Evolutionary conservation across 1,140 invertebrate species (phyloP).

Genomic region (Trichonephila clavipes): DNA sequence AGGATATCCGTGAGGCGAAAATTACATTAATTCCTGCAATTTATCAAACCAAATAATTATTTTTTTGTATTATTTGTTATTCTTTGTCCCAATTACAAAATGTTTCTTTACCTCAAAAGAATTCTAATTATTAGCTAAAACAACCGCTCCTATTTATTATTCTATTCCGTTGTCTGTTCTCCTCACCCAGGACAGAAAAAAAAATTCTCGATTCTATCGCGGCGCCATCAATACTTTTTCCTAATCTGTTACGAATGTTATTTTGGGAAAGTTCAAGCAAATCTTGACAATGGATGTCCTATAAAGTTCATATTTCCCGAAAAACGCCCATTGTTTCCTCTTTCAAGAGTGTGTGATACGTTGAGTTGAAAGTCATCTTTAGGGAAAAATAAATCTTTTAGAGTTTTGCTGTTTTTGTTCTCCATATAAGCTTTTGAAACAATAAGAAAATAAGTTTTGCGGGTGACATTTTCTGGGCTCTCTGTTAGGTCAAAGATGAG

Average conservation of each 20-base stretch:
- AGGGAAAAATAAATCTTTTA: neutral
- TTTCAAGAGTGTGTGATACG: neutral
- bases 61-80: no score
- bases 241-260: slow-evolving; percentile 17
- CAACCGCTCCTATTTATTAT: no score
- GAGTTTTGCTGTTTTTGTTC: neutral
- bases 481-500: neutral
- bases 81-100: no score
- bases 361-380: neutral
- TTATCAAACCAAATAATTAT: no score
- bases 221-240: neutral
- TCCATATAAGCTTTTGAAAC: slow-evolving; percentile 2
- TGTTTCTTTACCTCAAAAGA: no score
- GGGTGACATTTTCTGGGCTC: neutral
- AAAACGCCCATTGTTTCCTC: slow-evolving; percentile 16
- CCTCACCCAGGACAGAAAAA: neutral
- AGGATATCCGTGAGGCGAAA: no score
- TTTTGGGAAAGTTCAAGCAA: slow-evolving; percentile 13
- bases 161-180: neutral
- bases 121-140: no score
- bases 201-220: neutral
- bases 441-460: neutral
- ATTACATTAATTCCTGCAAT: no score
- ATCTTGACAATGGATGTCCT: slow-evolving; percentile 6
- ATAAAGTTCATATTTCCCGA: neutral